Conservation (phyloP, 1,140 invertebrate species). For the Habropoda laboriosa region DNA sequence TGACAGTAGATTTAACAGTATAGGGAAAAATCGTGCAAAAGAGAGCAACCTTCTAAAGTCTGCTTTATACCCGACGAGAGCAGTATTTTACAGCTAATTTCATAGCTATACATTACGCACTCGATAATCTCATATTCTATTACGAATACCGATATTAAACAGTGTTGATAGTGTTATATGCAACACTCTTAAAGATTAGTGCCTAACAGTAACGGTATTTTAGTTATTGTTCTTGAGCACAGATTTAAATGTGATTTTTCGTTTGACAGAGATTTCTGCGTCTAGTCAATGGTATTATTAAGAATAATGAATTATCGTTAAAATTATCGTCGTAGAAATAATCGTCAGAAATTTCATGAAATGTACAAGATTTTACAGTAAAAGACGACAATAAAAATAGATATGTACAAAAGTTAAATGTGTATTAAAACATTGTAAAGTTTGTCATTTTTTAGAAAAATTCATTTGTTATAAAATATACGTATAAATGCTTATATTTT, state of each 20-base stretch:
- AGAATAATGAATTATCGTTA: not conserved
- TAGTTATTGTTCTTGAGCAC: slow-evolving; percentile 79
- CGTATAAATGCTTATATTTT: not conserved
- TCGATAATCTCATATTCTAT: slow-evolving; percentile 49
- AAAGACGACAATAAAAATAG: not conserved
- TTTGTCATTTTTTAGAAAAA: not conserved
- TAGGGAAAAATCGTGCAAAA: slow-evolving; percentile 4
- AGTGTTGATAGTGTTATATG: slow-evolving; percentile 66
- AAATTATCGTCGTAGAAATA: not conserved
- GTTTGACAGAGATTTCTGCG: slow-evolving; percentile 48
- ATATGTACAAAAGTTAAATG: slow-evolving; percentile 18
- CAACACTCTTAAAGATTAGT: slow-evolving; percentile 60
- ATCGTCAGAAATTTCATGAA: not conserved
- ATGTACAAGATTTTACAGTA: not conserved
- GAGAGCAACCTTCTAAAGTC: slow-evolving; percentile 6
- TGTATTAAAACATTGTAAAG: slow-evolving; percentile 1
- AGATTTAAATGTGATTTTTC: slow-evolving; percentile 59
- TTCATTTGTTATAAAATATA: slow-evolving; percentile 12
- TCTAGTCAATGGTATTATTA: slow-evolving; percentile 42
- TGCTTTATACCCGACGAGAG: slow-evolving; percentile 29
- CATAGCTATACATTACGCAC: slow-evolving; percentile 51
- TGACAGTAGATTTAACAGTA: no score
- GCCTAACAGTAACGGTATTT: slow-evolving; percentile 64
- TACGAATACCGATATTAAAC: slow-evolving; percentile 71
- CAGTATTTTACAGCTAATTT: slow-evolving; percentile 55